These are phyloP conservation scores for Malthinus flaveolus DNA, from an alignment of 2,888 invertebrate genomes.

Conservation along the genomic window DNA sequence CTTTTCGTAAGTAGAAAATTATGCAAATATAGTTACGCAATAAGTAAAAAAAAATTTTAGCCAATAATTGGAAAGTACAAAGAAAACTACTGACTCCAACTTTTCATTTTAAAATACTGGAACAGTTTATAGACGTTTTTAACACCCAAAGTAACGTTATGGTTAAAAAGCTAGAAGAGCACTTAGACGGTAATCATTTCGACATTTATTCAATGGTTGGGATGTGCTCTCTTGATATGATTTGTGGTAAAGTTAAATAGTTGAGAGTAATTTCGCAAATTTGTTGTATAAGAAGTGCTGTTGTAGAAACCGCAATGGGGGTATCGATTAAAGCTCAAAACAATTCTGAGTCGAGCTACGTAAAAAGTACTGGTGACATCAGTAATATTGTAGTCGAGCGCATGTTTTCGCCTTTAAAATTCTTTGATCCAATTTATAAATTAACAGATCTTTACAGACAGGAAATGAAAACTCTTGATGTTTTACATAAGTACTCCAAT, in stretches of 20 bases:
- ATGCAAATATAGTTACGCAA: too few species aligned
- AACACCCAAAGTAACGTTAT: constrained; percentile 65
- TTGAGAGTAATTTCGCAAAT: background rate
- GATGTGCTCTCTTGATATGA: constrained; percentile 63
- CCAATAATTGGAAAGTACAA: constrained; percentile 65
- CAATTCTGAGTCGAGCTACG: constrained; percentile 70
- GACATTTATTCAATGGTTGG: constrained; percentile 66
- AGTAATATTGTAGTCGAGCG: constrained; percentile 41
- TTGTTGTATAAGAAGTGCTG: background rate
- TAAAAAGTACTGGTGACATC: constrained; percentile 66
- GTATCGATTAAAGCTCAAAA: constrained; percentile 71
- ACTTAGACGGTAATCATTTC: constrained; percentile 53
- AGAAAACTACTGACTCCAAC: constrained; percentile 76
- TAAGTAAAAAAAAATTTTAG: constrained; percentile 34
- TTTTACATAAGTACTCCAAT: constrained; percentile 59
- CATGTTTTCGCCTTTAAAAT: constrained; percentile 54
- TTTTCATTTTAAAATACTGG: constrained; percentile 77
- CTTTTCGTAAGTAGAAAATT: background rate
- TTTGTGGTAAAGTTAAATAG: constrained; percentile 57
- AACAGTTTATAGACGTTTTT: constrained; percentile 72
- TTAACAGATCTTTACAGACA: constrained; percentile 62
- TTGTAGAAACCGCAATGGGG: constrained; percentile 83
- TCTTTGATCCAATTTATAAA: constrained; percentile 57
- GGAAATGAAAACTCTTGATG: constrained; percentile 56
- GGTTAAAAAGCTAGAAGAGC: constrained; percentile 56